Evolutionary conservation across 2,888 invertebrate species (phyloP).

Genomic region (Dendrolimus houi): DNA sequence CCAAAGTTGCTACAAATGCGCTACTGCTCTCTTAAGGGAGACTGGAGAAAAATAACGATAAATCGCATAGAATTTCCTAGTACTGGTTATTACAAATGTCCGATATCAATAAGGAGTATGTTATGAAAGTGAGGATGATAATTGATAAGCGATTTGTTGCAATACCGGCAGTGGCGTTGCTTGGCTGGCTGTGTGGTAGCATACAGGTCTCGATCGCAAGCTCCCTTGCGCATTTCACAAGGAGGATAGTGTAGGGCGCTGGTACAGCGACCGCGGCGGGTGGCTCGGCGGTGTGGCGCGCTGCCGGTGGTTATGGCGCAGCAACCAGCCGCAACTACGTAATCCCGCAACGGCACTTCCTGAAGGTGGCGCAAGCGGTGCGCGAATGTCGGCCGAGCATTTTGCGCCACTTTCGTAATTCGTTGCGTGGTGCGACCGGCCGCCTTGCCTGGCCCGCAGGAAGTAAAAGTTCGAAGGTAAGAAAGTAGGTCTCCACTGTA

Average conservation of each 20-base stretch:
- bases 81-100: background rate
- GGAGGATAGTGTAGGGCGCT: constrained; percentile 42
- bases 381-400: constrained; percentile 74
- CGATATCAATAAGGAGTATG: background rate
- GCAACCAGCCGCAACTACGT: constrained; percentile 50
- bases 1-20: no score
- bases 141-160: constrained; percentile 16
- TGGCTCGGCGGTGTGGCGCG: background rate
- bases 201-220: constrained; percentile 28
- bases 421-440: constrained; percentile 72
- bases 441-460: constrained; percentile 70
- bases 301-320: constrained; percentile 8
- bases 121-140: background rate
- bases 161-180: constrained; percentile 16
- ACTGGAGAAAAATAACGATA: background rate
- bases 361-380: constrained; percentile 72
- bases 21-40: no score
- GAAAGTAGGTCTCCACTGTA: constrained; percentile 75
- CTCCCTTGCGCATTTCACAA: constrained; percentile 39
- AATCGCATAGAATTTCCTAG: background rate
- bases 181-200: constrained; percentile 25
- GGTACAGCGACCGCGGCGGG: constrained; percentile 16
- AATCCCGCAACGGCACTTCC: constrained; percentile 72
- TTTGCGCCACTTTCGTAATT: constrained; percentile 76
- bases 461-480: constrained; percentile 77